Base-by-base conservation (phyloP, 1,140 invertebrate species). In the Ptiloglossa arizonensis region DNA sequence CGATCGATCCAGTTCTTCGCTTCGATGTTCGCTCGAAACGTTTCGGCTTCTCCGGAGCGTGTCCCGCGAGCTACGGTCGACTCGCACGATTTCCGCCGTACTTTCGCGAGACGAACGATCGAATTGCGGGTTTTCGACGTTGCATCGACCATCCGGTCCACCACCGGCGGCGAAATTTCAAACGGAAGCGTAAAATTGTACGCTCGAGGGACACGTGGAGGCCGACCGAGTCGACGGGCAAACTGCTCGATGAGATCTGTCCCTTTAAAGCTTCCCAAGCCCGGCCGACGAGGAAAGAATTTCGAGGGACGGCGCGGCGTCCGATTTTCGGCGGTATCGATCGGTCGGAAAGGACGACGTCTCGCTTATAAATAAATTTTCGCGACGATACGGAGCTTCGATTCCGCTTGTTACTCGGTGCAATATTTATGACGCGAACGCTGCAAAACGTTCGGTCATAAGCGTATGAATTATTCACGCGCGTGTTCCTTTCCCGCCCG, bases 401-500 rank as follows among this genome's bases (percentile, higher is more conserved):
- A 9, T 2, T 41, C 54, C 15, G 11, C 15, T 19, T 2, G 41
- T 46, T 17, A 22, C 1, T 13, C 3, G 9, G 17, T 6, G 27
- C 38, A 35, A 66, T 38, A 44, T 54, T 74, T 32, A 46, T 24
- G 29, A 11, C 9, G 19, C 29, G 52, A 59, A 54, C 24, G 24
- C 3, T 22, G 44, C 8, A n/a, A 72, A 75, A 75, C 19, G 22
- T 27, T 75, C 63, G 5, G 22, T n/a, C 9, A 46, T 48, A 48
- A 48, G 3, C 19, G 17, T 24, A 59, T 48, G 66, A 76, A 76
- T 59, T 68, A 69, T 69, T 76, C 66, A 27, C 15, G 4, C 11
- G 5, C 22, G 22, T 22, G 22, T 41, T 48, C 38, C 64, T 69
- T 74, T 54, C 24, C 54, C 17, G 11, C 13, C 44, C 0, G 15